These are phyloP conservation scores for Electrona antarctica DNA, from an alignment of 2,113 vertebrate genomes.

Conservation along the genomic window DNA sequence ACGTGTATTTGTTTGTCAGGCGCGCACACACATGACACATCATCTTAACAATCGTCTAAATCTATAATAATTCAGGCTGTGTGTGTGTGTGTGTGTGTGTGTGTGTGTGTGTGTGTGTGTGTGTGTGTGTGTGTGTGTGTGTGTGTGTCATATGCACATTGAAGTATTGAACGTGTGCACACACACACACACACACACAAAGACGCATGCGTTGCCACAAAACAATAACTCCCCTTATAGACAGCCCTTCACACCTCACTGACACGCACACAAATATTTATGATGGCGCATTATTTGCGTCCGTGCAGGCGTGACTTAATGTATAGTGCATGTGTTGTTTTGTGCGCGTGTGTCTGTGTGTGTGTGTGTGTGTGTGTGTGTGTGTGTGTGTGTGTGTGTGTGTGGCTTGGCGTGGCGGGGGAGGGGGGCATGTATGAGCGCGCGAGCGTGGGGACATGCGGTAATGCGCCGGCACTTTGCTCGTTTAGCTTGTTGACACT, in stretches of 20 bases:
- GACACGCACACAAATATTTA: background rate
- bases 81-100: no score
- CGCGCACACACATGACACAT: background rate
- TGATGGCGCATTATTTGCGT: background rate
- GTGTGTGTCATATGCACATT: background rate
- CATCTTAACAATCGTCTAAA: no score
- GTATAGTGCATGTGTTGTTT: background rate
- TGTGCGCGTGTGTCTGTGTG: constrained; percentile 3
- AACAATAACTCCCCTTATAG: background rate
- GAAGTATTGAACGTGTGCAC: no score
- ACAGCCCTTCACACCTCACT: no score
- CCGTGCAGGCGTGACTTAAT: background rate
- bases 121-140: background rate
- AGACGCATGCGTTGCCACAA: background rate
- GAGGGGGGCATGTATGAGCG: constrained; percentile 5
- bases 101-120: background rate
- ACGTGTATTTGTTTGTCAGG: background rate
- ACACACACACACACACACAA: no score
- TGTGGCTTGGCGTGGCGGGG: background rate
- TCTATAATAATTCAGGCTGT: no score
- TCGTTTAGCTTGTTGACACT: constrained; percentile 82
- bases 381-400: no score
- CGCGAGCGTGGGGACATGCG: constrained; percentile 32
- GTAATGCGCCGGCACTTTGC: constrained; percentile 72
- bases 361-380: background rate